Percentiles rank a stretch among this genome's conserved stretches.
Evolutionary conservation across 1,140 invertebrate genomes (phyloP).

Genomic region (Drosophila sulfurigaster): DNA sequence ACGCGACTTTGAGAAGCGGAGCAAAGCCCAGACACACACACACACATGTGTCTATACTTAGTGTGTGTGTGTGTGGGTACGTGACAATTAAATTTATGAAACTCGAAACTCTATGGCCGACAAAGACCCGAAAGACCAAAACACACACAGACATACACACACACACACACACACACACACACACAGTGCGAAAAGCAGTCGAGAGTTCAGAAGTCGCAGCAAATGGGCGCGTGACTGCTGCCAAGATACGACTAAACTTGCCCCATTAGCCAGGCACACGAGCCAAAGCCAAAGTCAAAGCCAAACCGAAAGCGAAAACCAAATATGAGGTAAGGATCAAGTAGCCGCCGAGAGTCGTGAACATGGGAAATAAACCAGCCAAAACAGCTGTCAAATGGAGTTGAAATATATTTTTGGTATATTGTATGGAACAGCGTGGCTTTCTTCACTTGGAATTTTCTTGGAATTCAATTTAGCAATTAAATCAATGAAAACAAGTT

Average conservation of each 20-base stretch:
- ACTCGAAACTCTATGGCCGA: constrained; percentile 39
- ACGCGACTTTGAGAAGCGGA: constrained; percentile 14
- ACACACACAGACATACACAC: background rate
- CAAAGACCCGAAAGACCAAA: constrained; percentile 22
- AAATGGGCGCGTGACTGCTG: constrained; percentile 67
- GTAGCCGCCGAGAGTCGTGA: constrained; percentile 2
- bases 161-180: background rate
- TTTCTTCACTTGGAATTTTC: background rate
- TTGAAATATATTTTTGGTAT: background rate
- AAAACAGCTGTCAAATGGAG: constrained; percentile 38
- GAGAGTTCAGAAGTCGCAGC: constrained; percentile 52
- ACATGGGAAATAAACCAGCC: constrained; percentile 16
- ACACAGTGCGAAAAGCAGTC: constrained; percentile 8
- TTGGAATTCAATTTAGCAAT: constrained; percentile 8
- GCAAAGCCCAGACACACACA: background rate
- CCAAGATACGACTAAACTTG: constrained; percentile 48
- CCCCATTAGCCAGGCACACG: constrained; percentile 58
- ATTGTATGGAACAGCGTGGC: background rate
- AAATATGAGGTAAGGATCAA: constrained; percentile 28
- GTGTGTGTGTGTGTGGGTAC: constrained; percentile 51
- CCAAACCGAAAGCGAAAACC: background rate
- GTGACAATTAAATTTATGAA: constrained; percentile 84
- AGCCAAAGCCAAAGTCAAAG: background rate
- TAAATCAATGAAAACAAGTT: constrained; percentile 20
- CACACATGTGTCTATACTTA: background rate